phyloP scores from a whole-genome alignment of 2,113 vertebrate species.

The Miniopterus natalensis region DNA sequence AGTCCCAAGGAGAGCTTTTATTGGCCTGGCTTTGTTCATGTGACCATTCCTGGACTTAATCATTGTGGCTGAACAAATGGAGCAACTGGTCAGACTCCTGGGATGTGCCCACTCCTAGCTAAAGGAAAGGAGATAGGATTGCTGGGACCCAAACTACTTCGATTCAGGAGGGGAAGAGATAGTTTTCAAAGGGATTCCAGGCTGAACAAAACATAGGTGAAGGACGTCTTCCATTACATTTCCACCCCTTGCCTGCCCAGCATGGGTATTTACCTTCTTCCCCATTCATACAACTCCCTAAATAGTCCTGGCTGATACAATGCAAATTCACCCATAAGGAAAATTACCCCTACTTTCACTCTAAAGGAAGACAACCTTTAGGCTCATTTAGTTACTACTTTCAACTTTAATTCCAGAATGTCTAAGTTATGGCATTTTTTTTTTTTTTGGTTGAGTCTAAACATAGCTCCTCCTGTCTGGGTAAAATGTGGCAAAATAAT shows the following conservation, averaged over 20 bases:
- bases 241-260: background rate
- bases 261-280: background rate
- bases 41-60: background rate
- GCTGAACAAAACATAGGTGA: conserved; percentile 10
- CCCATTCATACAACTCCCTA: background rate
- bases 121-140: background rate
- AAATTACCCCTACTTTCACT: background rate
- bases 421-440: background rate
- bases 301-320: background rate
- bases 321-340: background rate
- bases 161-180: background rate
- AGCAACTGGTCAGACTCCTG: background rate
- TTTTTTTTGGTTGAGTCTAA: background rate
- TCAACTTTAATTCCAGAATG: background rate
- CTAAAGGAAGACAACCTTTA: background rate
- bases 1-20: background rate
- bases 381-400: background rate
- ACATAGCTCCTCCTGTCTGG: background rate
- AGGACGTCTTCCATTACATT: background rate
- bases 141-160: background rate
- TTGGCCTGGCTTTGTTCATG: background rate
- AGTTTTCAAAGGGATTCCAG: background rate
- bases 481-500: background rate
- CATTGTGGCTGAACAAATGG: background rate
- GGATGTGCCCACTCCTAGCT: background rate